Evolutionary conservation across 35 echinoderm and acorn worm genomes (phyloP), one percentile per base, ranked within the genome.

Genomic region (Apostichopus parvimensis): DNA sequence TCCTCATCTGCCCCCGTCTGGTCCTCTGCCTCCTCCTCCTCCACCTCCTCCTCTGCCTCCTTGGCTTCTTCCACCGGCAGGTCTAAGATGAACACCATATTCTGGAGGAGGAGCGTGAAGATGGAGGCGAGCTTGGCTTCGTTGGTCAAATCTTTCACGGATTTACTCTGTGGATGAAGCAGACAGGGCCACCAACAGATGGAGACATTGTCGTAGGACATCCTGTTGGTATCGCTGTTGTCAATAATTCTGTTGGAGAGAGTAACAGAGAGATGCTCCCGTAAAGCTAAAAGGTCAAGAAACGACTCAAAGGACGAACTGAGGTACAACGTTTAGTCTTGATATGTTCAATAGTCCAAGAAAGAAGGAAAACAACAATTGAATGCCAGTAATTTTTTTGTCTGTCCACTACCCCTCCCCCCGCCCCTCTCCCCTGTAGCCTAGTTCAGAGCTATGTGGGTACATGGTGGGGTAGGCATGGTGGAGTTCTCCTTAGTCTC

Each of bases 151-250:
- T 95, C 97, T 54, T 99, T 93, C 21, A 99, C 72, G 8, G 92
- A 94, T 21, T 94, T 96, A 93, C 88, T 94, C 77, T 96, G 85
- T 0, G 97, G 97, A 20, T 99, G 97, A 9, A 99, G 90, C 28
- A 99, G 93, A 54, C 93, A 94, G 2, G 97, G 97, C 97, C 94
- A 99, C 97, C 97, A 99, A 56, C 97, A 99, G 53, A 94, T 92
- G 17, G 95, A 93, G n/a, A 99, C 77, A 65, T 99, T 99, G 73
- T 99, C 93, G 11, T 62, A 83, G 5, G 93, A 83, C 97, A 99
- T 99, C 64, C 91, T 92, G 75, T 99, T 99, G 45, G 79, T 57
- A 8, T 93, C 97, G 14, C 89, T 87, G 59, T 94, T 53, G 70
- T 82, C 78, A n/a, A 90, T 96, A n/a, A 99, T 96, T 89, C 97